A percentile compares a stretch with the other conserved stretches of the same genome.
Conservation (phyloP, 2,888 invertebrate genomes). For the Apodemia zela region DNA sequence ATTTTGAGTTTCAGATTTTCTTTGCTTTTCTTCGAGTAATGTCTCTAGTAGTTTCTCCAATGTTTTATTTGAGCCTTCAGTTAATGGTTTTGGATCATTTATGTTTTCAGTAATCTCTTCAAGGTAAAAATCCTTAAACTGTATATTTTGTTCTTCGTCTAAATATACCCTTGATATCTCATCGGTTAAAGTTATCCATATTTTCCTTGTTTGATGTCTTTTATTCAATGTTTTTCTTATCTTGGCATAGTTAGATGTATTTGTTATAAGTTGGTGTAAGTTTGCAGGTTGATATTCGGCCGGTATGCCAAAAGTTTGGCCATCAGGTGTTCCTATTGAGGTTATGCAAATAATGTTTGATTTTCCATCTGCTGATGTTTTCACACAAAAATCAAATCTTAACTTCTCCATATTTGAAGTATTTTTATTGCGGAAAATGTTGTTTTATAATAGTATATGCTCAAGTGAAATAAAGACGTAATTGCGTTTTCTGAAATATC, state of each 20-base stretch:
- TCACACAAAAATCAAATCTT: slow-evolving; percentile 9
- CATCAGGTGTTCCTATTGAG: not conserved
- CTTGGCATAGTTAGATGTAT: slow-evolving; percentile 21
- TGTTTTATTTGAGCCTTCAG: slow-evolving; percentile 9
- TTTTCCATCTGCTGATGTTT: not conserved
- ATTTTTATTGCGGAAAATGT: slow-evolving; percentile 4
- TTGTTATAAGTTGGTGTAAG: slow-evolving; percentile 18
- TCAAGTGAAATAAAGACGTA: no score
- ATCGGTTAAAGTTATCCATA: slow-evolving; percentile 21
- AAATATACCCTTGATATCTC: slow-evolving; percentile 9
- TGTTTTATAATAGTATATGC: not conserved
- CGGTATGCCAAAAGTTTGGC: slow-evolving; percentile 28
- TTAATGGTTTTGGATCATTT: no score
- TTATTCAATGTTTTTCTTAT: slow-evolving; percentile 22
- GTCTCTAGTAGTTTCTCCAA: slow-evolving; percentile 22
- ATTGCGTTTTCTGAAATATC: no score
- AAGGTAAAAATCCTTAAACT: slow-evolving; percentile 20
- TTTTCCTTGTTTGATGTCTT: slow-evolving; percentile 25
- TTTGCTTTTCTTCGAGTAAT: slow-evolving; percentile 10
- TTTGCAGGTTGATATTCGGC: slow-evolving; percentile 29
- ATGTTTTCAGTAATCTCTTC: slow-evolving; percentile 13
- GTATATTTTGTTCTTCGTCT: slow-evolving; percentile 21
- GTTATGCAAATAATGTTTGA: not conserved
- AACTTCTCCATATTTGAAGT: slow-evolving; percentile 3
- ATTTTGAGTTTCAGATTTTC: slow-evolving; percentile 19